These are phyloP conservation scores for Tetraneura akinire DNA, from an alignment of 1,140 invertebrate genomes.

Conservation along the genomic window DNA sequence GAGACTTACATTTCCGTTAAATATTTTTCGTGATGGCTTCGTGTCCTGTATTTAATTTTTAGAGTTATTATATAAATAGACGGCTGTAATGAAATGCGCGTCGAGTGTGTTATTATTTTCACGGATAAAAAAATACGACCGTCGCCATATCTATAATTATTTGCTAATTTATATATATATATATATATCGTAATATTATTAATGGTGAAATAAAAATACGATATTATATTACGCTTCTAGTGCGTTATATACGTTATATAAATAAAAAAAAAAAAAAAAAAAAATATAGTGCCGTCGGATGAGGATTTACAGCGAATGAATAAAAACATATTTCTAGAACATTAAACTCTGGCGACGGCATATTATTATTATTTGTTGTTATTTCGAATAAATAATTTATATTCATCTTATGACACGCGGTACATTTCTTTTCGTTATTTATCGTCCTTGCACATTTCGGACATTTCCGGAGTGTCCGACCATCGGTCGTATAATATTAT, in stretches of 20 bases:
- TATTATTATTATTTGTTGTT: conserved; percentile 1
- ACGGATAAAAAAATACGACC: neutral
- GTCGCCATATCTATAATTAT: neutral
- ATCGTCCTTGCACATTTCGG: neutral
- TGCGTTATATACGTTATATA: too few species aligned
- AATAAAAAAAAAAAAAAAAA: too few species aligned
- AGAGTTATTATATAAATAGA: neutral
- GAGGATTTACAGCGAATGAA: neutral
- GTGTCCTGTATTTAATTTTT: neutral
- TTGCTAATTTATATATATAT: neutral
- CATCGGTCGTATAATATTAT: neutral
- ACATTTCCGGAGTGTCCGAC: neutral
- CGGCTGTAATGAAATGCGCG: neutral
- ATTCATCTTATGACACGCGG: neutral
- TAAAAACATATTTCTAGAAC: conserved; percentile 20
- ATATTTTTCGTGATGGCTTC: neutral
- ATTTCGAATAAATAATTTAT: neutral
- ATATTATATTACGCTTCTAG: too few species aligned
- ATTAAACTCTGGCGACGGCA: neutral
- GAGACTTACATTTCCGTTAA: neutral
- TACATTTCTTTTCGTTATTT: conserved; percentile 26
- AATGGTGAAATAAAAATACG: too few species aligned
- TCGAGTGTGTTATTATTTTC: neutral
- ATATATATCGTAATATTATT: too few species aligned
- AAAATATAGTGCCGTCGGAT: too few species aligned